A percentile compares a stretch with the other conserved stretches of the same genome.
Evolutionary conservation across 2,888 invertebrate species (phyloP).

Genomic region (Sabellastarte sp.): DNA sequence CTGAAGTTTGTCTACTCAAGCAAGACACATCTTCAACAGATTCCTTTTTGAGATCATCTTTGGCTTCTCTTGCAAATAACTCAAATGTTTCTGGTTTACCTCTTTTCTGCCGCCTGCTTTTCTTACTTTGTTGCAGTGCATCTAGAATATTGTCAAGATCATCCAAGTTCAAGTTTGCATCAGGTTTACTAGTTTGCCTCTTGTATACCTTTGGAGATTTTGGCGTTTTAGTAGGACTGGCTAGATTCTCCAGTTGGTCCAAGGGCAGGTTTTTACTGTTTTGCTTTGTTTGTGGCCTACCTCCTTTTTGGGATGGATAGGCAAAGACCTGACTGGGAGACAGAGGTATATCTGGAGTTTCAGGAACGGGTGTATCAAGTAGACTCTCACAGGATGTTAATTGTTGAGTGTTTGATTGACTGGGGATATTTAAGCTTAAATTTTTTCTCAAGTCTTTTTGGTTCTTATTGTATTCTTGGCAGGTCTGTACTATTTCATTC

Average conservation of each 20-base stretch:
- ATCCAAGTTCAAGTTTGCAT: neutral
- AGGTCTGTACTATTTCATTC: neutral
- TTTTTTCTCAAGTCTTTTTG: neutral
- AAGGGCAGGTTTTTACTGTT: neutral
- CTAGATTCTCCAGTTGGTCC: neutral
- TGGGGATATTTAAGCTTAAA: neutral
- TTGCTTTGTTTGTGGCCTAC: neutral
- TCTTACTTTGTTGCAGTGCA: neutral
- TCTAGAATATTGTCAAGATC: neutral
- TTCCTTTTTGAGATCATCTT: neutral
- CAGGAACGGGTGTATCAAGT: constrained; percentile 33
- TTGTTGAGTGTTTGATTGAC: constrained; percentile 7
- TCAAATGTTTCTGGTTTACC: neutral
- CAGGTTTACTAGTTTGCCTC: neutral
- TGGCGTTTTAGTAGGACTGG: too few relatives aligned
- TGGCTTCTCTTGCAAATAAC: neutral
- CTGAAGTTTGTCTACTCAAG: neutral
- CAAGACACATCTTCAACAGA: neutral
- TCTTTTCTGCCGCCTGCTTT: neutral
- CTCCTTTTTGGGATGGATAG: neutral
- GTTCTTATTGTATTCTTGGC: neutral
- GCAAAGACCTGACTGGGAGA: constrained; percentile 16
- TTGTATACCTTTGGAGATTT: neutral
- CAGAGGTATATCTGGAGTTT: constrained; percentile 32
- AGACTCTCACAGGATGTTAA: constrained; percentile 28